Evolutionary conservation across 2,797 vertebrate genomes (phyloP).

Genomic region (Pantherophis vulpinus): DNA sequence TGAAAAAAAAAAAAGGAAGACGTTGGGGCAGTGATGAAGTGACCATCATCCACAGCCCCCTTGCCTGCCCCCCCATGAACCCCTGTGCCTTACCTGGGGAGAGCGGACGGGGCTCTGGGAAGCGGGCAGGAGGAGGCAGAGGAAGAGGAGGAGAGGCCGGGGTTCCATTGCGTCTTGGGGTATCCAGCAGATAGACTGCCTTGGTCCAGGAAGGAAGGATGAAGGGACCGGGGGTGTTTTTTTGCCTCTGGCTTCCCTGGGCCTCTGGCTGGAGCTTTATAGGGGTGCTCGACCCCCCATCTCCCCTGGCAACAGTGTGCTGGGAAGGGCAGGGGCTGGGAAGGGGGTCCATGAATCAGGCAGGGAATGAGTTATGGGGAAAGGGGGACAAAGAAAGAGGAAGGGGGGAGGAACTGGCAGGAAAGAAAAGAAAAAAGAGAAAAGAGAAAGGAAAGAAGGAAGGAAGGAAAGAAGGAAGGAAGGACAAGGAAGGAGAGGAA

Average conservation of each 20-base stretch:
- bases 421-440: no score
- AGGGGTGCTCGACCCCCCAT: neutral
- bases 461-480: no score
- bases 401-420: neutral
- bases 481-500: no score
- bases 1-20: no score
- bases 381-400: neutral
- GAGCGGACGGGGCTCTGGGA: constrained; percentile 1
- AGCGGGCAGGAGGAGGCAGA: neutral
- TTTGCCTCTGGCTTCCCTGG: neutral
- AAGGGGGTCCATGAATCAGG: neutral
- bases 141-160: neutral
- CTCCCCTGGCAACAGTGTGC: neutral
- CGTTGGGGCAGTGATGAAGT: no score
- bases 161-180: neutral
- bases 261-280: neutral
- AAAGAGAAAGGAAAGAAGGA: no score
- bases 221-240: no score
- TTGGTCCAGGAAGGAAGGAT: neutral
- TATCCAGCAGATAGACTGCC: neutral
- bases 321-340: neutral
- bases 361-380: neutral
- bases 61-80: neutral
- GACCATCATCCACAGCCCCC: neutral
- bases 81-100: neutral